Conservation (phyloP, 2,797 vertebrate species). For the Anas capensis region DNA sequence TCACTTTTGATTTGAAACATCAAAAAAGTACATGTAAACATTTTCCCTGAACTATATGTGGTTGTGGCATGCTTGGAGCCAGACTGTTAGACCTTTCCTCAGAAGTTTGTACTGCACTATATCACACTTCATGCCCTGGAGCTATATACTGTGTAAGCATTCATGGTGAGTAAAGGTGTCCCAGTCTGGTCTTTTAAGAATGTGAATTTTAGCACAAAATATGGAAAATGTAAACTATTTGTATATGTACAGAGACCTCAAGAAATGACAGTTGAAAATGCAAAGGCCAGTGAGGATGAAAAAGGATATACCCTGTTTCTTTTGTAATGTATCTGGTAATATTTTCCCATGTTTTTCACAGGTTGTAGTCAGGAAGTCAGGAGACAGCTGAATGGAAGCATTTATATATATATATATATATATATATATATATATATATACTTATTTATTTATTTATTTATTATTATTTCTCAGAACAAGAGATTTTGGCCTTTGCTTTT, state of each 20-base stretch:
- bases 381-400: constrained; percentile 6
- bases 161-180: background rate
- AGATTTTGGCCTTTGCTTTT: constrained; percentile 15
- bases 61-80: background rate
- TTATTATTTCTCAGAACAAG: background rate
- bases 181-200: background rate
- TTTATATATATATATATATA: background rate
- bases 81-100: background rate
- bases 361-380: background rate
- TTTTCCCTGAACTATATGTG: background rate
- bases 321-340: background rate
- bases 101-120: background rate
- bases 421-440: background rate
- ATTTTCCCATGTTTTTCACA: background rate
- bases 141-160: background rate
- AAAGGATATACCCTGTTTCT: background rate
- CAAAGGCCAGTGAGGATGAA: background rate
- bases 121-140: background rate
- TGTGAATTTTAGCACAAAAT: background rate
- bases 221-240: background rate
- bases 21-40: background rate
- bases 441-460: no score
- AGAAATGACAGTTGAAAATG: background rate
- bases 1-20: constrained; percentile 4
- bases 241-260: background rate